Evolutionary conservation across 2,113 vertebrate species (phyloP).

Genomic region (Montifringilla adamsi): DNA sequence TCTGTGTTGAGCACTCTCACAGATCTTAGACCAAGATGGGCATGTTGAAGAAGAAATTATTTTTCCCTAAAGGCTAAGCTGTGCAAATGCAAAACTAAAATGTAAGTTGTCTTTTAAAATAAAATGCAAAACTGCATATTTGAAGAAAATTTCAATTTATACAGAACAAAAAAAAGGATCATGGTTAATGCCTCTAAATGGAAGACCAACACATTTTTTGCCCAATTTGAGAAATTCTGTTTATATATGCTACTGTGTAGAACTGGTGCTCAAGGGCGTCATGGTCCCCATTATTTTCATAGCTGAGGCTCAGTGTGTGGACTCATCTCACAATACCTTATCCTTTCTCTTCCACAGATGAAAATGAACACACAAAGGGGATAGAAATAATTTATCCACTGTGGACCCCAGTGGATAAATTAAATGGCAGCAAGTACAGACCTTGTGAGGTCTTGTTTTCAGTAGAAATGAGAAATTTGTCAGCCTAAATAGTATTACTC

Average conservation of each 20-base stretch:
- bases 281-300: background rate
- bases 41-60: background rate
- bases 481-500: background rate
- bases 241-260: background rate
- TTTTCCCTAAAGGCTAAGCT: background rate
- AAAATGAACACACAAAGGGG: background rate
- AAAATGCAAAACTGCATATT: background rate
- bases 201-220: background rate
- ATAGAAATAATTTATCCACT: background rate
- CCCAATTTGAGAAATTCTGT: background rate
- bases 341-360: background rate
- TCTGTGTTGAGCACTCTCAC: background rate
- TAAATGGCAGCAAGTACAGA: background rate
- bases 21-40: background rate
- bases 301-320: background rate
- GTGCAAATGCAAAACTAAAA: background rate
- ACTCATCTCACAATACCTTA: background rate
- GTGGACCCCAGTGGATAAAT: background rate
- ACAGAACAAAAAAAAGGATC: background rate
- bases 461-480: background rate
- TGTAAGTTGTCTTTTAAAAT: background rate
- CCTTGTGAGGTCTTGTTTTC: background rate
- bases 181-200: background rate
- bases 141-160: background rate
- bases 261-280: background rate